These are phyloP conservation scores for Cephonodes hylas DNA, from an alignment of 2,888 invertebrate species.

Conservation along the genomic window DNA sequence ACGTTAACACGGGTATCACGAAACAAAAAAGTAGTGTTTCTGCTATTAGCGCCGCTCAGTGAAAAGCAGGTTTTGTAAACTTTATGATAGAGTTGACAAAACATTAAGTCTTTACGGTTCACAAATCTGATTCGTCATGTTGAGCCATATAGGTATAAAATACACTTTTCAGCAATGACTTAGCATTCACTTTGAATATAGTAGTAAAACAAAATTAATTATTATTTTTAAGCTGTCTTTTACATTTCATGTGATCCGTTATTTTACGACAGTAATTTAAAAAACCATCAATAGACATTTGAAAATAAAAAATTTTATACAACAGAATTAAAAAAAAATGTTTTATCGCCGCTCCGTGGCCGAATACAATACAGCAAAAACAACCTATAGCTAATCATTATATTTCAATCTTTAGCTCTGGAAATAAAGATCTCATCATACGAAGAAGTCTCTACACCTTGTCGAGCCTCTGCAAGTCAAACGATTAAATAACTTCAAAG, in stretches of 20 bases:
- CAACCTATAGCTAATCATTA: too few species aligned
- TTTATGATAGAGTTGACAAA: constrained; percentile 1
- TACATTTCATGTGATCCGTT: too few species aligned
- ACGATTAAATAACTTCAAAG: neutral
- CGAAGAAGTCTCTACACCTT: neutral
- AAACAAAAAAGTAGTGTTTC: neutral
- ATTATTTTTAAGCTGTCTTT: neutral
- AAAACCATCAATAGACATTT: too few species aligned
- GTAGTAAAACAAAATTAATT: neutral
- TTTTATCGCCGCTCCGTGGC: too few species aligned
- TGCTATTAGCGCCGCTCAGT: neutral
- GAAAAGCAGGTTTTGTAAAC: neutral
- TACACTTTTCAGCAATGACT: neutral
- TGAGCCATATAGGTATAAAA: neutral
- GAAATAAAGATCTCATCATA: too few species aligned
- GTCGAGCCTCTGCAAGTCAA: neutral
- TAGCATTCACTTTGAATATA: neutral
- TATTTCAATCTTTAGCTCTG: too few species aligned
- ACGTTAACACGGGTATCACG: neutral
- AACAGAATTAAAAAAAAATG: too few species aligned
- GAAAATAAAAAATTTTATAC: too few species aligned
- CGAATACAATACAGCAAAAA: too few species aligned
- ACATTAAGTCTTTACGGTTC: neutral
- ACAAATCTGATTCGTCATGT: neutral
- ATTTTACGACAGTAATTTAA: too few species aligned